phyloP scores from a whole-genome alignment of 2,888 invertebrate species.

The Acanthococcus lagerstroemiae region DNA sequence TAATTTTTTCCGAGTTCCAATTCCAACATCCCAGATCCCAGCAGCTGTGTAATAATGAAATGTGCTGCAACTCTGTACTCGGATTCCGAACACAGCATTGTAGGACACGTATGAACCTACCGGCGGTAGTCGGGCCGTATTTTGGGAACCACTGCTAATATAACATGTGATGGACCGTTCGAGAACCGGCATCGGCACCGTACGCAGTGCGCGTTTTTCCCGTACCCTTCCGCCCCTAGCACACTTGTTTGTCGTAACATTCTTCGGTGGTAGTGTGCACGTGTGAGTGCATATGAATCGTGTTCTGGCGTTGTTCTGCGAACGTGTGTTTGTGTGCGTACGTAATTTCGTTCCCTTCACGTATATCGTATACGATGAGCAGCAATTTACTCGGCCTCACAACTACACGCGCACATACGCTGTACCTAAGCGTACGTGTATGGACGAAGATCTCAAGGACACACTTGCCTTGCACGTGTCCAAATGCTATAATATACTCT shows the following conservation, averaged over 20 bases:
- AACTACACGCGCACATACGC: neutral
- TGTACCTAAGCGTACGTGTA: neutral
- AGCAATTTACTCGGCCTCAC: constrained; percentile 3
- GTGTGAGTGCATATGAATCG: too few species aligned
- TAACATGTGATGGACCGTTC: too few species aligned
- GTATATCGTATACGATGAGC: constrained; percentile 11
- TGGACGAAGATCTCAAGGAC: constrained; percentile 19
- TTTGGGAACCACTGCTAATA: too few species aligned
- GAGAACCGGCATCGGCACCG: constrained; percentile 14
- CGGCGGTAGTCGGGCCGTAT: too few species aligned
- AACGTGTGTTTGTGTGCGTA: neutral
- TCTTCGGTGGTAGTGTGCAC: neutral
- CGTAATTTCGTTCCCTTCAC: too few species aligned
- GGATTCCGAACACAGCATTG: too few species aligned
- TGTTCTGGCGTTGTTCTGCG: neutral
- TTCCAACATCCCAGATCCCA: too few species aligned
- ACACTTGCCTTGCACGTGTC: constrained; percentile 20
- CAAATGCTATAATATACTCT: too few species aligned
- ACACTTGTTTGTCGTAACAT: constrained; percentile 19
- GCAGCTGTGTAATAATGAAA: too few species aligned
- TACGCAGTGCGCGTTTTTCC: constrained; percentile 10
- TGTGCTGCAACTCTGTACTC: too few species aligned
- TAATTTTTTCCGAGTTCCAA: too few species aligned
- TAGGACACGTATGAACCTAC: too few species aligned
- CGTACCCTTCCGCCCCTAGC: neutral